A percentile compares a stretch with the other conserved stretches of the same genome.
These are phyloP conservation scores for Trichonephila clavata DNA, from an alignment of 1,140 invertebrate genomes.

Conservation along the genomic window DNA sequence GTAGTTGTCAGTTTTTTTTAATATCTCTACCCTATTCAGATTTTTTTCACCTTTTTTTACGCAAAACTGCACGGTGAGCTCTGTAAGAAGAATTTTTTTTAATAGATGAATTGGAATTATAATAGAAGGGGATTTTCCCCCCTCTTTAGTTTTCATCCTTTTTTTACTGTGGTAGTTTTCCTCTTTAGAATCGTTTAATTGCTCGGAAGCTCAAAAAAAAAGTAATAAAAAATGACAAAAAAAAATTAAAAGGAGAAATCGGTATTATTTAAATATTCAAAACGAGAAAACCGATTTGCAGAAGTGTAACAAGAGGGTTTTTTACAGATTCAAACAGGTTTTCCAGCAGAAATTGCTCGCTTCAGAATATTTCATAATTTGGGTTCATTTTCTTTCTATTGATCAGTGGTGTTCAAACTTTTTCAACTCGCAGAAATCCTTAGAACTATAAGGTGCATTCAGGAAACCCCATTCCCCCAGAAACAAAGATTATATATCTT, in stretches of 20 bases:
- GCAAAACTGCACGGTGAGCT: slow-evolving; percentile 10
- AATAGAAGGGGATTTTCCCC: slow-evolving; percentile 18
- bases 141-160: slow-evolving; percentile 5
- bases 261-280: slow-evolving; percentile 18
- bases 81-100: background rate
- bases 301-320: background rate
- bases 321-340: background rate
- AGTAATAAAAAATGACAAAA: background rate
- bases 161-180: slow-evolving; percentile 25
- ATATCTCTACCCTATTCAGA: background rate
- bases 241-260: background rate
- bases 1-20: slow-evolving; percentile 20
- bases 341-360: background rate
- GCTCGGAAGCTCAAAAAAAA: background rate
- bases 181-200: slow-evolving; percentile 37
- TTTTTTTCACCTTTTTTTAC: background rate
- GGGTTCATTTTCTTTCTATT: no score
- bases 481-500: no score
- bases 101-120: slow-evolving; percentile 39
- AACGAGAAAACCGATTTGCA: background rate
- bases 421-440: no score
- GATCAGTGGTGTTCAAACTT: no score
- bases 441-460: no score
- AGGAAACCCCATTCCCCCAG: no score
- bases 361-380: background rate